Evolutionary conservation across 92 coral and sea anemone species (phyloP).

Genomic region (Scolanthus callimorphus): DNA sequence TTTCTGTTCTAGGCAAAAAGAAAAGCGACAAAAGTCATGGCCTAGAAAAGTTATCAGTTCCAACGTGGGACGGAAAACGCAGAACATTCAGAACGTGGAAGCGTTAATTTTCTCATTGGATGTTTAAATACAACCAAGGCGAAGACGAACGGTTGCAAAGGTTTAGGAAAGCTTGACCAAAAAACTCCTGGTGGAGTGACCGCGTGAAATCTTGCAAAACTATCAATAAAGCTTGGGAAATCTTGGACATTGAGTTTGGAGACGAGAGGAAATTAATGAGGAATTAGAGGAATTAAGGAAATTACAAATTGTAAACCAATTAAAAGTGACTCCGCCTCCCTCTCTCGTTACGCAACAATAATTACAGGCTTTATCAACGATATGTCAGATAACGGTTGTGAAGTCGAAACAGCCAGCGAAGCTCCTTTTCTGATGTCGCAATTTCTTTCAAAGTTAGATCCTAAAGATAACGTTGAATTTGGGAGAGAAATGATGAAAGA

Average conservation of each 20-base stretch:
- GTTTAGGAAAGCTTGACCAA: constrained; percentile 60
- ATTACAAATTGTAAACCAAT: constrained; percentile 31
- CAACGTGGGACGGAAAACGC: constrained; percentile 54
- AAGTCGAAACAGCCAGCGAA: constrained; percentile 27
- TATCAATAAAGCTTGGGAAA: constrained; percentile 47
- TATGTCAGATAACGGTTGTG: constrained; percentile 58
- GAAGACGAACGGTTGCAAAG: too few relatives aligned
- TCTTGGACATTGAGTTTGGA: constrained; percentile 56
- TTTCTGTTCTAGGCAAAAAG: too few relatives aligned
- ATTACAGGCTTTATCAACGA: constrained; percentile 30
- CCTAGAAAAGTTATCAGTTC: too few relatives aligned
- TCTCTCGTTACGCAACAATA: constrained; percentile 38
- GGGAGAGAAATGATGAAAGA: too few relatives aligned
- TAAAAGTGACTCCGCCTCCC: constrained; percentile 43
- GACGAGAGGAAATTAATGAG: constrained; percentile 55
- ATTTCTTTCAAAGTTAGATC: constrained; percentile 42
- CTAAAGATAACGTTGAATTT: too few relatives aligned
- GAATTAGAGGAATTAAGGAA: constrained; percentile 32
- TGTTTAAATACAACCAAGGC: constrained; percentile 56
- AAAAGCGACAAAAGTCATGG: too few relatives aligned
- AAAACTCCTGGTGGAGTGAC: constrained; percentile 48
- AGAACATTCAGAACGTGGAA: constrained; percentile 52
- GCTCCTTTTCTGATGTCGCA: constrained; percentile 51
- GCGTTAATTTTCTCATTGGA: constrained; percentile 52
- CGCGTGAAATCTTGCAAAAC: constrained; percentile 45